phyloP scores from a whole-genome alignment of 2,113 vertebrate species.

The Caretta caretta region DNA sequence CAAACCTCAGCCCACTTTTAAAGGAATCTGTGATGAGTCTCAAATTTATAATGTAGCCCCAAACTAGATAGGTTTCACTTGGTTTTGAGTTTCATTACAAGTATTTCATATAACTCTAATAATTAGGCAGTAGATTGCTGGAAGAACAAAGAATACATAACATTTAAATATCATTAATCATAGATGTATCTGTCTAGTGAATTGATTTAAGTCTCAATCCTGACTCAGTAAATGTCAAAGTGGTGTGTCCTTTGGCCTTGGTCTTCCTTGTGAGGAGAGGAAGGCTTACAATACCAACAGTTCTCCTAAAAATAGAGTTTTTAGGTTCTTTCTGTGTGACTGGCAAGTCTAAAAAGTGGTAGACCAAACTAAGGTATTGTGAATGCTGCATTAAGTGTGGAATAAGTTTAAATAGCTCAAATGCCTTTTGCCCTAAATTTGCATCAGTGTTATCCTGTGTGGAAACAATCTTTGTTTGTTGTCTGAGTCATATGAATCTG shows the following conservation, averaged over 20 bases:
- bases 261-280: neutral
- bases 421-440: neutral
- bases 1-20: neutral
- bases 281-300: too few relatives aligned
- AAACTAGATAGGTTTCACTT: neutral
- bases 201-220: conserved; percentile 12
- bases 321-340: neutral
- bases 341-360: neutral
- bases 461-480: neutral
- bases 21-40: neutral
- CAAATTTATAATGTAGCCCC: neutral
- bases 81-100: neutral
- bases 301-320: too few relatives aligned
- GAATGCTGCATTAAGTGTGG: neutral
- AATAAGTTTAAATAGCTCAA: neutral
- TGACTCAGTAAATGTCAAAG: neutral
- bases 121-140: neutral
- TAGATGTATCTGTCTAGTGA: neutral
- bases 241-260: conserved; percentile 6
- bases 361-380: neutral
- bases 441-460: neutral
- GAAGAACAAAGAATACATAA: neutral
- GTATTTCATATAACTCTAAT: neutral
- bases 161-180: conserved; percentile 28
- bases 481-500: neutral